These are phyloP conservation scores for Poecile montanus DNA, from an alignment of 2,797 vertebrate genomes.

Conservation along the genomic window DNA sequence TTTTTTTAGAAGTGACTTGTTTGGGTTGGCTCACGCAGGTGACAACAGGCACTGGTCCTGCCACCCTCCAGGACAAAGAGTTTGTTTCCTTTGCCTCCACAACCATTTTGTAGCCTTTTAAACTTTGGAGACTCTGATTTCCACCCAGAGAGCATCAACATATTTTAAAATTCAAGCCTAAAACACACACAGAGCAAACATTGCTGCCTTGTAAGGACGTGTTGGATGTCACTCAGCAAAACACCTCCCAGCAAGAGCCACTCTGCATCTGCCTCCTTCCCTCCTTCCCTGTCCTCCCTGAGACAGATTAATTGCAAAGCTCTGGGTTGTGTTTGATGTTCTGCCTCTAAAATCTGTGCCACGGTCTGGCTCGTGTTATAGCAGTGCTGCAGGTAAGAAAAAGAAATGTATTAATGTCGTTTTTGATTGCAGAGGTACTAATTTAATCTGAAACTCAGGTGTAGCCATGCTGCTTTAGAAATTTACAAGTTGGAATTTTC, in stretches of 20 bases:
- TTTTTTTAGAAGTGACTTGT: background rate
- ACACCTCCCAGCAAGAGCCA: background rate
- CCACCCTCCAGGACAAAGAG: background rate
- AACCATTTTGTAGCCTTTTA: background rate
- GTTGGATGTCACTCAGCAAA: background rate
- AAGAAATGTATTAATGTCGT: background rate
- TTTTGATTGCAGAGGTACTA: background rate
- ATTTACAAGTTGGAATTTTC: background rate
- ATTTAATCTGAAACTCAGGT: background rate
- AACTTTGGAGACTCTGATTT: background rate
- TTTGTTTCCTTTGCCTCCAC: background rate
- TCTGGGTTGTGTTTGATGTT: background rate
- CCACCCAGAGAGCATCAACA: rapidly evolving
- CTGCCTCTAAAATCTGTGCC: background rate
- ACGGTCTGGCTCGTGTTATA: background rate
- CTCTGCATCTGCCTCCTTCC: background rate
- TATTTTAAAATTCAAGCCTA: background rate
- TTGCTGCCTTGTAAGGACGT: rapidly evolving
- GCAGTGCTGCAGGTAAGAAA: background rate
- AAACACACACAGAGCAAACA: background rate
- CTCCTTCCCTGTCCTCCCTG: background rate
- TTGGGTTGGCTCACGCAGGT: background rate
- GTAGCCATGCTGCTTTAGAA: background rate
- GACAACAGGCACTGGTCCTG: background rate
- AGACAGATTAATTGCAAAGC: background rate